Evolutionary conservation across 2,113 vertebrate species (phyloP).

Genomic region (Epinephelus cyanopodus): DNA sequence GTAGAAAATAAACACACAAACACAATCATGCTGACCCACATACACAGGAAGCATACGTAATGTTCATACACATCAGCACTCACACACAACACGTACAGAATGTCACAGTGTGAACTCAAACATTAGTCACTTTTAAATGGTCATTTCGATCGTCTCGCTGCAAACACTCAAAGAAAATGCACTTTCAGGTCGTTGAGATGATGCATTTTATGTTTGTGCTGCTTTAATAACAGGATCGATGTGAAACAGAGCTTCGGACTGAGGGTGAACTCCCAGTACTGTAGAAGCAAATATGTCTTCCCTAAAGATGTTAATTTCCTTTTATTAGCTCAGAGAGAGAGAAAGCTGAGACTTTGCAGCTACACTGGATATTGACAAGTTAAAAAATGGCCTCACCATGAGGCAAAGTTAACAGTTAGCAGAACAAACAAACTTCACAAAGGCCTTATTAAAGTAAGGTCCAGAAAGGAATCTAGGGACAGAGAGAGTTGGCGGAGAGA

Average conservation of each 20-base stretch:
- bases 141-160: background rate
- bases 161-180: background rate
- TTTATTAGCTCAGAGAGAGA: background rate
- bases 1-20: background rate
- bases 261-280: background rate
- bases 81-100: background rate
- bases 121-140: conserved; percentile 20
- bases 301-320: background rate
- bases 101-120: background rate
- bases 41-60: too few relatives aligned
- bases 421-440: background rate
- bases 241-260: background rate
- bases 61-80: background rate
- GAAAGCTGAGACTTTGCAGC: background rate
- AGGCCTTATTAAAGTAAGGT: background rate
- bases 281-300: background rate
- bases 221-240: conserved; percentile 12
- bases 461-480: background rate
- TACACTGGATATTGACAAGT: background rate
- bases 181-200: conserved; percentile 14
- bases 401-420: background rate
- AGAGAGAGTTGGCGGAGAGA: too few relatives aligned
- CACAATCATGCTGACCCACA: background rate
- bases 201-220: conserved; percentile 12
- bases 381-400: background rate